Conservation (phyloP, 2,113 vertebrate species). For the Melanostigma gelatinosum region DNA sequence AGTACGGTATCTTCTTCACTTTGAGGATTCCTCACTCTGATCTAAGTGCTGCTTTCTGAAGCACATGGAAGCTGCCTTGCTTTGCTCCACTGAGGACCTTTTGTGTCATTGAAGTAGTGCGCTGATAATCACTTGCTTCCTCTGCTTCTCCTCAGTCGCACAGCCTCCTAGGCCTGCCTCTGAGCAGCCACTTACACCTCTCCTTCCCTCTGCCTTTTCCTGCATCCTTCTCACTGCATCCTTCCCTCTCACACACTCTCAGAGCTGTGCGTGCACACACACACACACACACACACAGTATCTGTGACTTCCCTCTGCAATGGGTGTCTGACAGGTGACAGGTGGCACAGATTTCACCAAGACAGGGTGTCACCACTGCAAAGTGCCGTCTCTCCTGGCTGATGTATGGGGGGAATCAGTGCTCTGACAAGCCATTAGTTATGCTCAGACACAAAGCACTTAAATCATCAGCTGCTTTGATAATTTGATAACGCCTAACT, state of each 20-base stretch:
- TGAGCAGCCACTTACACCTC: neutral
- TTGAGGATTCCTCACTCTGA: neutral
- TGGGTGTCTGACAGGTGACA: constrained; percentile 62
- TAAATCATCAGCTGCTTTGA: constrained; percentile 56
- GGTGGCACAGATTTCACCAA: constrained; percentile 62
- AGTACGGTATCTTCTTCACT: constrained; percentile 8
- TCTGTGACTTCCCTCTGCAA: constrained; percentile 16
- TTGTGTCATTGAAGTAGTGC: constrained; percentile 28
- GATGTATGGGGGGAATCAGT: constrained; percentile 42
- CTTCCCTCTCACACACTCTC: neutral
- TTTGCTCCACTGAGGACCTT: constrained; percentile 26
- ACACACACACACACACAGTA: constrained; percentile 7
- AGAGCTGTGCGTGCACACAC: neutral
- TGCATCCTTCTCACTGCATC: neutral
- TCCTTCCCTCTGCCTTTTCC: neutral
- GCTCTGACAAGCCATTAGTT: constrained; percentile 57
- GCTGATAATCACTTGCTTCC: constrained; percentile 18
- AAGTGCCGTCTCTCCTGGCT: constrained; percentile 36
- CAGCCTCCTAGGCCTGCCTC: constrained; percentile 1
- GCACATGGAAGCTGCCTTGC: constrained; percentile 1
- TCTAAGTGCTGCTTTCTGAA: constrained; percentile 16
- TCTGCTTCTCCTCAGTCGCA: neutral
- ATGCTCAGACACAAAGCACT: constrained; percentile 47
- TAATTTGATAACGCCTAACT: constrained; percentile 46
- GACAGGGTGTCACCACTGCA: constrained; percentile 38